These are phyloP conservation scores for Wasmannia auropunctata DNA, from an alignment of 1,140 invertebrate species.

Conservation along the genomic window DNA sequence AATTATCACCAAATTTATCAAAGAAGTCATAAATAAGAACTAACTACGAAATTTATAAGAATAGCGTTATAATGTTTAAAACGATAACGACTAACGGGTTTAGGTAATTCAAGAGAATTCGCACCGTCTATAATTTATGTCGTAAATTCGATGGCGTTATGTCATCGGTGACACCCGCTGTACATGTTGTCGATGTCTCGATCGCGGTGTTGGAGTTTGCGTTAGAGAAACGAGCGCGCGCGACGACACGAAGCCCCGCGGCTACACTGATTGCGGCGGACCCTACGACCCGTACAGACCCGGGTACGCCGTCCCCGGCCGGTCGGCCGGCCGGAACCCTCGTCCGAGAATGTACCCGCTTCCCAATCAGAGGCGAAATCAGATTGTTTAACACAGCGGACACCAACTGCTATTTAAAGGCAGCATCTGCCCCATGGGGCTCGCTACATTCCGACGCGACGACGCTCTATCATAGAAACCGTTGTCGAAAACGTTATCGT, in stretches of 20 bases:
- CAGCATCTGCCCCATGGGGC: slow-evolving; percentile 76
- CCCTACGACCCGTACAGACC: slow-evolving; percentile 65
- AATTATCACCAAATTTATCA: not conserved
- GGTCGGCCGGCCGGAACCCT: slow-evolving; percentile 12
- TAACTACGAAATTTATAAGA: not conserved
- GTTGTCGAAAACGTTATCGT: not conserved
- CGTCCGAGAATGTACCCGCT: slow-evolving; percentile 70
- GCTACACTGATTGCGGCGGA: slow-evolving; percentile 81
- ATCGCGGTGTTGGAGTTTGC: slow-evolving; percentile 42
- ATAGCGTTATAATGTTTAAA: not conserved
- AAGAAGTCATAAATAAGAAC: not conserved
- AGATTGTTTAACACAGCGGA: slow-evolving; percentile 83
- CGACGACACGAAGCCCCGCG: slow-evolving; percentile 62
- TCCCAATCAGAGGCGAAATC: slow-evolving; percentile 82
- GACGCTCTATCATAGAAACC: slow-evolving; percentile 16
- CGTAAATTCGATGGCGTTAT: slow-evolving; percentile 1
- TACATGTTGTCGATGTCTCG: slow-evolving; percentile 10
- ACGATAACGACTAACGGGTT: not conserved
- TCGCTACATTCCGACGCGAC: slow-evolving; percentile 56
- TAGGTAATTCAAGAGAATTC: slow-evolving; percentile 3
- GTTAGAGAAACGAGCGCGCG: slow-evolving; percentile 34
- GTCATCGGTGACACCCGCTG: not conserved
- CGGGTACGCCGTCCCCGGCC: slow-evolving; percentile 49
- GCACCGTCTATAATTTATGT: not conserved
- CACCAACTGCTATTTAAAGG: slow-evolving; percentile 83